Percentiles rank a stretch among this genome's conserved stretches.
Conservation (phyloP, 2,113 vertebrate genomes). For the Ageneiosus marmoratus region DNA sequence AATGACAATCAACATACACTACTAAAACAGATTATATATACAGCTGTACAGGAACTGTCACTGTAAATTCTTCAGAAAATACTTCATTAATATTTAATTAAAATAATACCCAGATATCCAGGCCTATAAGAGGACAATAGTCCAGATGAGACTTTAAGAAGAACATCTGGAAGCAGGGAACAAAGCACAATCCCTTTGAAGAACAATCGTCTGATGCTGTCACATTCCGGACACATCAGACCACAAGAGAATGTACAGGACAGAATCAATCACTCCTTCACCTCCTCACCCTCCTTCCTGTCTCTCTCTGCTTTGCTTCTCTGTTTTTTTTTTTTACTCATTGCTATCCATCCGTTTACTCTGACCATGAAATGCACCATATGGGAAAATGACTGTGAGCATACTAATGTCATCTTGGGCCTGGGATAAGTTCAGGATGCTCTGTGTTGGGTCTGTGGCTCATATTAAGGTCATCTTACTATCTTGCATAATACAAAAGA, state of each 20-base stretch:
- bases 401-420: not conserved
- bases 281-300: not conserved
- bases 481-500: not conserved
- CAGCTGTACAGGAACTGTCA: not conserved
- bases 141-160: conserved; percentile 1
- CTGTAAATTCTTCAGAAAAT: not conserved
- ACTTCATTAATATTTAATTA: not conserved
- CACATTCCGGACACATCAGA: conserved; percentile 7
- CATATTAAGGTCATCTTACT: not conserved
- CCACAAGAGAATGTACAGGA: conserved; percentile 22
- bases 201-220: conserved; percentile 59
- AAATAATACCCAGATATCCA: conserved; percentile 8
- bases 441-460: not conserved
- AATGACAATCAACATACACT: not conserved
- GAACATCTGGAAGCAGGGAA: conserved; percentile 66
- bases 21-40: not conserved
- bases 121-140: not conserved
- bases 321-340: not conserved
- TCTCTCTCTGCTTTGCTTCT: not conserved
- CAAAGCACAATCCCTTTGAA: conserved; percentile 68
- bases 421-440: not conserved
- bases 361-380: conserved; percentile 8
- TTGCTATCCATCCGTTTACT: conserved; percentile 27
- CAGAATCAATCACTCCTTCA: conserved; percentile 22
- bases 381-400: not conserved